phyloP scores from a whole-genome alignment of 2,797 vertebrate species.

The Pygocentrus nattereri region DNA sequence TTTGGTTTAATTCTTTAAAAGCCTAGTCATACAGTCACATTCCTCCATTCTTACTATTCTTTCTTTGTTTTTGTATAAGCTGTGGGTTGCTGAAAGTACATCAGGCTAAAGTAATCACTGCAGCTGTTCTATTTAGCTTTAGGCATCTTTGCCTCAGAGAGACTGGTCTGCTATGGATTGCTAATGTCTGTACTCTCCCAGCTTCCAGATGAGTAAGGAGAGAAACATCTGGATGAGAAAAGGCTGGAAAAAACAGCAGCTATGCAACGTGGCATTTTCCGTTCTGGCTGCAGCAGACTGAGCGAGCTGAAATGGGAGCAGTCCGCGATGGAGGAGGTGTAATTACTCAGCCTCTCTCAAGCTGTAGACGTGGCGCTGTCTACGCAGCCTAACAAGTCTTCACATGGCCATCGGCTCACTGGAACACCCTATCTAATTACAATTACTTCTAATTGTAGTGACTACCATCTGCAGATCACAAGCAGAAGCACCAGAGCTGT shows the following conservation, averaged over 20 bases:
- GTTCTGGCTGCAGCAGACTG: conserved; percentile 63
- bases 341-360: conserved; percentile 49
- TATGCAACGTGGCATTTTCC: conserved; percentile 84
- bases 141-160: background rate
- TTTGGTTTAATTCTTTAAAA: background rate
- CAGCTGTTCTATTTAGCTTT: background rate
- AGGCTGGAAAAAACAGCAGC: conserved; percentile 58
- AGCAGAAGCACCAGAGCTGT: conserved; percentile 19
- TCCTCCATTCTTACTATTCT: conserved; percentile 6
- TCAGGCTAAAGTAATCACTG: conserved; percentile 45
- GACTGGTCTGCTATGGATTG: conserved; percentile 72
- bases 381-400: conserved; percentile 51
- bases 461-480: conserved; percentile 42
- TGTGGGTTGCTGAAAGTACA: background rate
- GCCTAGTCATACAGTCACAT: background rate
- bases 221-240: conserved; percentile 86
- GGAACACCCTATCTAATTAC: conserved; percentile 42
- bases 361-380: conserved; percentile 75
- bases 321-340: conserved; percentile 58
- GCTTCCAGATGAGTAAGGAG: conserved; percentile 72
- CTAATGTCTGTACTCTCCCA: conserved; percentile 78
- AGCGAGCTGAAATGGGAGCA: conserved; percentile 53
- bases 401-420: conserved; percentile 44
- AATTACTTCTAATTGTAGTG: conserved; percentile 57
- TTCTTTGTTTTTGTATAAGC: conserved; percentile 16